Evolutionary conservation across 2,888 invertebrate species (phyloP), one percentile per base, ranked within the genome.

Genomic region (Dicycla oo): DNA sequence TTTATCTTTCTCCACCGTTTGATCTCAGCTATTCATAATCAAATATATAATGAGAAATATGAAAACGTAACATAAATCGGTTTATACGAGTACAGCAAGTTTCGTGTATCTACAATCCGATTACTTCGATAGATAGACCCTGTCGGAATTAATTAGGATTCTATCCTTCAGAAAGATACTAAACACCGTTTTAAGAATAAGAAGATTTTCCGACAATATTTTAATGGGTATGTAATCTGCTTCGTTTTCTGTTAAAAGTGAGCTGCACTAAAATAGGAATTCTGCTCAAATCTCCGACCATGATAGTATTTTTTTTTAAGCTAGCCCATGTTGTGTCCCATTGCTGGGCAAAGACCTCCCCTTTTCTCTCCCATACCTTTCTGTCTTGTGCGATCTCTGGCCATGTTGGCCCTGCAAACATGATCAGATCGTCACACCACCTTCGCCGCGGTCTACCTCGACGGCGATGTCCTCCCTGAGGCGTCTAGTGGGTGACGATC

Each of bases 141-240:
- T 76, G 64, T 74, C 75, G 62, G 68, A 75, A 83, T 84, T 78
- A 45, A 80, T 86, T 81, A 70, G 65, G 74, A 78, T 82, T 78
- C 63, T 76, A 76, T 79, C 72, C 62, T 69, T 78, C 65, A 78
- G 40, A 73, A 78, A 68, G 68, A 78, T 80, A 72, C 53, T 66
- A 75, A 81, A 83, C 69, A 72, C 56, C 58, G 73, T 70, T 49
- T 65, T 47, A 51, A 62, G 74, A 34, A 64, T 69, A 62, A 73
- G 34, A 73, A 62, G n/a, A 69, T 75, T 67, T 75, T 43, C 54
- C 11, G 23, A 20, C 18, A 67, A n/a, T 67, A 11, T 49, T 71
- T 69, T 45, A 58, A 38, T 11, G 5, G 43, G 3, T 69, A 58
- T 23, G 11, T 68, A 62, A 73, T 70, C 15, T 56, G n/a, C 38